These are phyloP conservation scores for Epinephelus coioides DNA, from an alignment of 2,797 vertebrate species.

Conservation along the genomic window DNA sequence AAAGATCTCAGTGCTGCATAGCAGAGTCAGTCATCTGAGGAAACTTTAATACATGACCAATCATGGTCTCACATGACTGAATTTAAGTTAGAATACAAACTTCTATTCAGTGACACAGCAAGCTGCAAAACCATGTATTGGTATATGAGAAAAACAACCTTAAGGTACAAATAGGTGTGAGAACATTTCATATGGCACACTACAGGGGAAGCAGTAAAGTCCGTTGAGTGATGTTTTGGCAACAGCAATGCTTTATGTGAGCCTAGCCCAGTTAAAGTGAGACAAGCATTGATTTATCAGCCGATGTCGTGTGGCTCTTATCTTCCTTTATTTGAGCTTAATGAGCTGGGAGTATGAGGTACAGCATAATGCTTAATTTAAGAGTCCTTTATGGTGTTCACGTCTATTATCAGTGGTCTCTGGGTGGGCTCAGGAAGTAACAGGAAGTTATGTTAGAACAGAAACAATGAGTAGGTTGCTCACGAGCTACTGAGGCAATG, in stretches of 20 bases:
- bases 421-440: slow-evolving; percentile 66
- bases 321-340: slow-evolving; percentile 48
- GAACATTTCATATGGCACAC: not conserved
- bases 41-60: too few species aligned
- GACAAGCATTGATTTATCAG: slow-evolving; percentile 31
- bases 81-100: too few species aligned
- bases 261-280: not conserved
- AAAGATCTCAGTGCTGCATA: too few species aligned
- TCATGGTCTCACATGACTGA: too few species aligned
- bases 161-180: not conserved
- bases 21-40: too few species aligned
- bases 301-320: slow-evolving; percentile 20
- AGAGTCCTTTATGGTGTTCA: slow-evolving; percentile 42
- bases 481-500: slow-evolving; percentile 26
- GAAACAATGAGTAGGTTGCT: slow-evolving; percentile 70
- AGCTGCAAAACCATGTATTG: not conserved
- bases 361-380: not conserved
- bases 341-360: slow-evolving; percentile 38
- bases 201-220: not conserved
- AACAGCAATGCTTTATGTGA: not conserved
- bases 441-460: slow-evolving; percentile 65
- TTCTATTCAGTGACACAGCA: too few species aligned
- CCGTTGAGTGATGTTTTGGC: not conserved
- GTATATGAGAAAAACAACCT: not conserved
- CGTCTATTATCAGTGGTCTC: slow-evolving; percentile 56